phyloP scores from a whole-genome alignment of 2,888 invertebrate genomes.

The Melieria crassipennis region DNA sequence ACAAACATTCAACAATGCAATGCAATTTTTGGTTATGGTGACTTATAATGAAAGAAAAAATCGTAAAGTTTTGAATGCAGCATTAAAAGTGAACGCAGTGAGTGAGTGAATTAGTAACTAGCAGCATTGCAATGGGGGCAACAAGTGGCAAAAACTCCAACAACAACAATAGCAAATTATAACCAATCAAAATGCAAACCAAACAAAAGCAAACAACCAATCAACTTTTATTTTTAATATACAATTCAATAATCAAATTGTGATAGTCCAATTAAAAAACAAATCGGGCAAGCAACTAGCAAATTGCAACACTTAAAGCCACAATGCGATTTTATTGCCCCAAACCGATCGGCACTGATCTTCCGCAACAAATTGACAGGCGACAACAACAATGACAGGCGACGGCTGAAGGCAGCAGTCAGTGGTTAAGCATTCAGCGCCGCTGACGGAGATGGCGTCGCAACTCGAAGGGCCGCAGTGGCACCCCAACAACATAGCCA shows the following conservation, averaged over 20 bases:
- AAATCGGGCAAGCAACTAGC: too few relatives aligned
- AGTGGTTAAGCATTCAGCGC: constrained; percentile 1
- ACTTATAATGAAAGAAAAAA: background rate
- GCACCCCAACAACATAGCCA: too few relatives aligned
- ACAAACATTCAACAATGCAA: constrained; percentile 15
- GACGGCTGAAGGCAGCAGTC: constrained; percentile 17
- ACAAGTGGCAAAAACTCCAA: too few relatives aligned
- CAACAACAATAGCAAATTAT: background rate
- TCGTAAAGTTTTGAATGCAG: background rate
- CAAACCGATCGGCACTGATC: constrained; percentile 25
- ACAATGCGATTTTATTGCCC: background rate
- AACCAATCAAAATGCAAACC: background rate
- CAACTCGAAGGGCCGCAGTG: background rate
- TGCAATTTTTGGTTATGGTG: background rate
- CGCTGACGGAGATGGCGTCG: constrained; percentile 7
- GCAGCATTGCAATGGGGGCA: too few relatives aligned
- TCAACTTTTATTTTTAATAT: background rate
- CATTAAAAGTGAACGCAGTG: background rate
- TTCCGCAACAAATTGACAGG: constrained; percentile 30
- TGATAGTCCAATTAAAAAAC: too few relatives aligned
- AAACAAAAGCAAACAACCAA: background rate
- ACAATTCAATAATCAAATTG: too few relatives aligned
- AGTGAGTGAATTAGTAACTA: background rate
- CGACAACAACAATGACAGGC: constrained; percentile 21
- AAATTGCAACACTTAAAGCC: background rate